phyloP scores from a whole-genome alignment of 2,888 invertebrate species.

The Bellardia pandia region DNA sequence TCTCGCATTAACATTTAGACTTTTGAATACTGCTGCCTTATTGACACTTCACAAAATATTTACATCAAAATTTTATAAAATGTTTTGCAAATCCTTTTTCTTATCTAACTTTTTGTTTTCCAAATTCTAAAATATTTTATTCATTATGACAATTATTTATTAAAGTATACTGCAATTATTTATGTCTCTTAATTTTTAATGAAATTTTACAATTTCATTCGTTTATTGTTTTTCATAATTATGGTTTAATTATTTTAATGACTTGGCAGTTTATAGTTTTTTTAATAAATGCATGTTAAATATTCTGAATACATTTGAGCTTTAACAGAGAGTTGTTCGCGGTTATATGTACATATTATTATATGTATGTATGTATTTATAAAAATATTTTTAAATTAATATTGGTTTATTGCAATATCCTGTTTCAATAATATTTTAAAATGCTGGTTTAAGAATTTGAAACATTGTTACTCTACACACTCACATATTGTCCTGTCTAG shows the following conservation, averaged over 20 bases:
- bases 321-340: neutral
- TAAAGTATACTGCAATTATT: conserved; percentile 2
- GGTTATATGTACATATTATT: no score
- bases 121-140: no score
- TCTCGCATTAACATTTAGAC: no score
- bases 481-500: neutral
- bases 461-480: neutral
- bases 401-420: neutral
- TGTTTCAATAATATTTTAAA: neutral
- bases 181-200: neutral
- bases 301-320: neutral
- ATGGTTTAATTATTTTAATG: conserved; percentile 1
- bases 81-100: no score
- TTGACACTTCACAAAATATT: no score
- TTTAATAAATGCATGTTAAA: neutral
- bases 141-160: neutral
- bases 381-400: neutral
- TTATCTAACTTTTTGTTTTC: no score
- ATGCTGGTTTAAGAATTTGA: neutral
- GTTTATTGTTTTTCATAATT: neutral
- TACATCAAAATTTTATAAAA: no score
- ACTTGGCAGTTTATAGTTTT: neutral
- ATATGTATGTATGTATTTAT: neutral
- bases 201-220: neutral
- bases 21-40: no score